Conservation (phyloP, 2,113 vertebrate species). For the Pimephales promelas region DNA sequence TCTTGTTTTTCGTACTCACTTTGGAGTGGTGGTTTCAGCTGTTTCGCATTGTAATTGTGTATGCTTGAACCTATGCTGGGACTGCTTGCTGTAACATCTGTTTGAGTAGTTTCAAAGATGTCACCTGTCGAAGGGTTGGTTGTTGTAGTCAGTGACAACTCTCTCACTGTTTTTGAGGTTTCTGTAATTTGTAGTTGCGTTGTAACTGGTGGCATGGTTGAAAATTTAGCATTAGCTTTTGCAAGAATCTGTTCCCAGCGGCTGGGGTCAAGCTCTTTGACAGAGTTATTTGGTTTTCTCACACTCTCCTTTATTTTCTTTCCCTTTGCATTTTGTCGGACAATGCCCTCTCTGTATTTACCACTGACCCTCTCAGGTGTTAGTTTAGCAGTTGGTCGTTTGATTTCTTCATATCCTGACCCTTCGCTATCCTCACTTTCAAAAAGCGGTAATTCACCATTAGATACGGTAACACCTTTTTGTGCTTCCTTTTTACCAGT, state of each 20-base stretch:
- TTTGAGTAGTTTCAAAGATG: constrained; percentile 8
- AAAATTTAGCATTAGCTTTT: constrained; percentile 69
- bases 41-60: constrained; percentile 25
- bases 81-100: constrained; percentile 8
- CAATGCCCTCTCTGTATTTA: constrained; percentile 55
- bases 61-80: constrained; percentile 25
- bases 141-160: constrained; percentile 30
- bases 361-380: constrained; percentile 60
- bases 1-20: constrained; percentile 10
- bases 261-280: constrained; percentile 75
- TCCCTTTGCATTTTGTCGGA: constrained; percentile 55
- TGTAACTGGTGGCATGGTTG: constrained; percentile 39
- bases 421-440: constrained; percentile 65
- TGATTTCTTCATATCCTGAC: constrained; percentile 75
- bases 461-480: constrained; percentile 49
- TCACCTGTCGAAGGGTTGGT: constrained; percentile 31
- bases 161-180: constrained; percentile 44
- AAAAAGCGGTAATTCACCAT: constrained; percentile 43
- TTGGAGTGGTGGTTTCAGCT: not conserved
- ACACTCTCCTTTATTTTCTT: constrained; percentile 66
- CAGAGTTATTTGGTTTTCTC: constrained; percentile 71
- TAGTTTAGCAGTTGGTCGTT: constrained; percentile 59
- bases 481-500: constrained; percentile 54
- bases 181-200: constrained; percentile 1
- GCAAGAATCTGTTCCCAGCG: constrained; percentile 73